Percentiles rank a stretch among this genome's conserved stretches.
Evolutionary conservation across 1,140 invertebrate species (phyloP).

Genomic region (Drosophila lowei): DNA sequence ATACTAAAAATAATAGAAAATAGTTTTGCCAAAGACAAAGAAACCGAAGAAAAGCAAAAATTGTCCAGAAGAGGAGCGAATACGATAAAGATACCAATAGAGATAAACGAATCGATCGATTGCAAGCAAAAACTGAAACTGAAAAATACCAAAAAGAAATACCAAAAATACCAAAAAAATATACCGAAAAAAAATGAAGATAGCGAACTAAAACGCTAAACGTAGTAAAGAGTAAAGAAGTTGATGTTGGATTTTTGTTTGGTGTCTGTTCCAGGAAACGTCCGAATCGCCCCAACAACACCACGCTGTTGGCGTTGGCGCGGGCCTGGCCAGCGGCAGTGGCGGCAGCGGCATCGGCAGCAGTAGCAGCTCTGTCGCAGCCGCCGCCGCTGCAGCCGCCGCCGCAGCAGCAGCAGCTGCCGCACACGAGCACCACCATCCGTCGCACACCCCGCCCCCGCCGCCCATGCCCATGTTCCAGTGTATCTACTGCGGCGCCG

Average conservation of each 20-base stretch:
- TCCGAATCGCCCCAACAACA: slow-evolving; percentile 87
- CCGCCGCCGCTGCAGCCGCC: slow-evolving; percentile 56
- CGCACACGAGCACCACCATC: slow-evolving; percentile 27
- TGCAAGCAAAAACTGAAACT: slow-evolving; percentile 79
- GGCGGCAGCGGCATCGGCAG: slow-evolving; percentile 40
- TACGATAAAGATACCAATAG: slow-evolving; percentile 32
- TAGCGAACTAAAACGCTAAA: slow-evolving; percentile 48
- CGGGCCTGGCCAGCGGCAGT: slow-evolving; percentile 82
- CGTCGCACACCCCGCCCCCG: slow-evolving; percentile 47
- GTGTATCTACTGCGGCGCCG: slow-evolving; percentile 94
- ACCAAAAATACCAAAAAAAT: slow-evolving; percentile 44
- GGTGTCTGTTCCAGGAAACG: slow-evolving; percentile 95
- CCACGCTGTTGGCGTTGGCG: slow-evolving; percentile 82
- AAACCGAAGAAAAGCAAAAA: slow-evolving; percentile 79
- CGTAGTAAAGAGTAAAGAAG: slow-evolving; percentile 88
- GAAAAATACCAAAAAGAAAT: slow-evolving; percentile 64
- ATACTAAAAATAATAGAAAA: slow-evolving; percentile 23
- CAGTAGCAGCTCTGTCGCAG: slow-evolving; percentile 46
- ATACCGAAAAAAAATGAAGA: slow-evolving; percentile 49
- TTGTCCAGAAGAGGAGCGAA: slow-evolving; percentile 49
- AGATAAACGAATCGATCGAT: slow-evolving; percentile 62
- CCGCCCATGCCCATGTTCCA: slow-evolving; percentile 85
- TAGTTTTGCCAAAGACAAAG: slow-evolving; percentile 59
- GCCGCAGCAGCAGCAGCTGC: slow-evolving; percentile 48
- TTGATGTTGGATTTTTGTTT: slow-evolving; percentile 95